Evolutionary conservation across 2,797 vertebrate species (phyloP).

Genomic region (Tiaroga cobitis): DNA sequence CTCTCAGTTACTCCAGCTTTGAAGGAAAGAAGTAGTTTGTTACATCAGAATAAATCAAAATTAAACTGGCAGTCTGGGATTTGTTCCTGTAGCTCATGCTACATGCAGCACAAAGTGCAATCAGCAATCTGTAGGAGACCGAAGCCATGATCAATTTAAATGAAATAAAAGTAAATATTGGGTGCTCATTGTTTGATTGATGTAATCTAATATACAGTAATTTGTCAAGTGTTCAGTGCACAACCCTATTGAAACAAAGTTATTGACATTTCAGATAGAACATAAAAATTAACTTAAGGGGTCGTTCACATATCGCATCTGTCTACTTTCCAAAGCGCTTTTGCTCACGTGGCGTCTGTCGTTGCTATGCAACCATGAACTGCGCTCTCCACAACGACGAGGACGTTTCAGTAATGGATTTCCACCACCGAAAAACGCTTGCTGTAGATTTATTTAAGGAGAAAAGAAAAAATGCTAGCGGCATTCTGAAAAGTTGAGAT

Average conservation of each 20-base stretch:
- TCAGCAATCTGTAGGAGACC: neutral
- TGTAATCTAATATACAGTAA: neutral
- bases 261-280: neutral
- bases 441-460: too few species aligned
- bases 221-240: neutral
- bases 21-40: neutral
- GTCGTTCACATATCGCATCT: too few species aligned
- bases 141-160: neutral
- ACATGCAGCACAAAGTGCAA: too few species aligned
- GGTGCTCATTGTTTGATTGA: neutral
- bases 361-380: too few species aligned
- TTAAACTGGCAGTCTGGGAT: slow-evolving; percentile 12
- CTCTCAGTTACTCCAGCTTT: neutral
- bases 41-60: slow-evolving; percentile 26
- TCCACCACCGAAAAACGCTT: too few species aligned
- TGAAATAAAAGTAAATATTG: neutral
- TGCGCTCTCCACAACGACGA: too few species aligned
- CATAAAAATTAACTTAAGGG: too few species aligned
- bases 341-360: too few species aligned
- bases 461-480: too few species aligned
- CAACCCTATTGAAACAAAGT: neutral
- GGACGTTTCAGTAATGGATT: too few species aligned
- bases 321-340: too few species aligned
- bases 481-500: too few species aligned
- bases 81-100: neutral